Conservation (phyloP, 2,113 vertebrate genomes). For the Hyperopisus bebe region DNA sequence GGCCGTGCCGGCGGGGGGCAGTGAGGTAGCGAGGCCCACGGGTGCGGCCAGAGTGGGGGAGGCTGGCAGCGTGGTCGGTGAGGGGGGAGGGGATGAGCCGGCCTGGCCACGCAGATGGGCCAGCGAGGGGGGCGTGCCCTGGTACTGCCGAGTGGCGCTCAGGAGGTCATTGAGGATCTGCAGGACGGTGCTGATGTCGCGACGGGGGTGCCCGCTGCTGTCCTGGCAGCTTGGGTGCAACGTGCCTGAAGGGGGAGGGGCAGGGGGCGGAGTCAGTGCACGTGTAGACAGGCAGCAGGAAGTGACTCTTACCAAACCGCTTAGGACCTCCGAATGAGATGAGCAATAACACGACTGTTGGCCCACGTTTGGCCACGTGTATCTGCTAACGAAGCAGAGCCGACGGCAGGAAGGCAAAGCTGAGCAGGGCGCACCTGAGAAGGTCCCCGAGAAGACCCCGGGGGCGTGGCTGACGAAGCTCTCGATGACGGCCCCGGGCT, state of each 20-base stretch:
- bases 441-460: constrained; percentile 88
- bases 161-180: constrained; percentile 90
- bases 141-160: constrained; percentile 79
- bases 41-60: constrained; percentile 22
- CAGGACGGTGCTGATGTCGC: constrained; percentile 81
- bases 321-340: not conserved
- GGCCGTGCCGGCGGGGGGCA: constrained; percentile 38
- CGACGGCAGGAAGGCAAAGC: not conserved
- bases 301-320: not conserved
- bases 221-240: constrained; percentile 80
- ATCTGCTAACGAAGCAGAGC: not conserved
- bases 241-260: constrained; percentile 61
- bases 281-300: not conserved
- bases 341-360: not conserved
- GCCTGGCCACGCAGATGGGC: constrained; percentile 66
- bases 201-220: constrained; percentile 66
- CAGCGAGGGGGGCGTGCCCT: constrained; percentile 70
- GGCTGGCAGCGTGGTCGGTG: constrained; percentile 39
- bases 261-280: not conserved
- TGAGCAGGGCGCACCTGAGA: constrained; percentile 65
- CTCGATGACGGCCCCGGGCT: constrained; percentile 84
- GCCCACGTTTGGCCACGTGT: not conserved
- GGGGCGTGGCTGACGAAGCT: constrained; percentile 89
- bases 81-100: constrained; percentile 46
- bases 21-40: constrained; percentile 60